Evolutionary conservation across 2,113 vertebrate genomes (phyloP).

Genomic region (Gobiocypris rarus): DNA sequence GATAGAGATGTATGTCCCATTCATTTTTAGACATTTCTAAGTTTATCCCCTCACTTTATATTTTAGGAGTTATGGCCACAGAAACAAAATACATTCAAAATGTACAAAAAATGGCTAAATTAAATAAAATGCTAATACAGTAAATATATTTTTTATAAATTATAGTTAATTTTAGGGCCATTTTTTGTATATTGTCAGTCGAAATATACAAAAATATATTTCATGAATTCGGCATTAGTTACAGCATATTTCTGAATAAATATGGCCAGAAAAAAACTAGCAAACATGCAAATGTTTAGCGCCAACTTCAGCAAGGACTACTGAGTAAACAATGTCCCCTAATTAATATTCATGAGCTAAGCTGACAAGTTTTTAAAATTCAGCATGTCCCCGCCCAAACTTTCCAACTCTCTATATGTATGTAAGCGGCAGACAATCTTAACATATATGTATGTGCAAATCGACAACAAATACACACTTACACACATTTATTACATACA

Average conservation of each 20-base stretch:
- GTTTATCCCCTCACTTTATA: neutral
- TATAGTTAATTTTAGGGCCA: neutral
- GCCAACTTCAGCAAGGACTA: neutral
- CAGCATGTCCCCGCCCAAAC: neutral
- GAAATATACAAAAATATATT: neutral
- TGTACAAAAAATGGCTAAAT: neutral
- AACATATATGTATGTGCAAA: neutral
- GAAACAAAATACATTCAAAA: neutral
- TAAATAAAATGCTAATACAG: neutral
- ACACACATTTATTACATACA: constrained; percentile 23
- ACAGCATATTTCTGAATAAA: neutral
- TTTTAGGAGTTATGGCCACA: neutral
- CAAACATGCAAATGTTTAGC: neutral
- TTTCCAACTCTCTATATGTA: neutral
- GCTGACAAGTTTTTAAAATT: neutral
- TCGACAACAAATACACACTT: constrained; percentile 18
- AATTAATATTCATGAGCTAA: neutral
- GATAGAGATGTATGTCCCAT: neutral
- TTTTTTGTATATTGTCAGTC: neutral
- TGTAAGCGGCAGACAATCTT: neutral
- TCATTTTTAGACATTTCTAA: neutral
- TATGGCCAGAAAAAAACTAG: neutral
- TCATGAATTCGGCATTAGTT: neutral
- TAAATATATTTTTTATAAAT: neutral
- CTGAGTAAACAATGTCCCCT: neutral